Evolutionary conservation across 2,888 invertebrate species (phyloP).

Genomic region (Boloria selene): DNA sequence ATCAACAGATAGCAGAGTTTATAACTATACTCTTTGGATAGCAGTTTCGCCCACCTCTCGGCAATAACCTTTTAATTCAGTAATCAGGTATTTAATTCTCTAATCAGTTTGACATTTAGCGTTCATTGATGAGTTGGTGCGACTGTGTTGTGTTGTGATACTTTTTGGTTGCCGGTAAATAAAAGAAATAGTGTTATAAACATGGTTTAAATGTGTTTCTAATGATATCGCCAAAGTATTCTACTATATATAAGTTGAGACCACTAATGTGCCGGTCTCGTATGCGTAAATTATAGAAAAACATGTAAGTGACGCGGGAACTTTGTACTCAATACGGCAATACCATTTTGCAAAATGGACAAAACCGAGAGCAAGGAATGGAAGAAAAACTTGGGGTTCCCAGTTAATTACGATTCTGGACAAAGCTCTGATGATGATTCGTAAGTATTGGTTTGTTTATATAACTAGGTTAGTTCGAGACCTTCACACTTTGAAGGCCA

Average conservation of each 20-base stretch:
- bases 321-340: conserved; percentile 22
- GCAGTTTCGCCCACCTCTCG: too few species aligned
- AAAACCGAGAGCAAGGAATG: conserved; percentile 68
- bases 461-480: conserved; percentile 24
- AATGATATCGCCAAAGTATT: conserved; percentile 1
- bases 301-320: conserved; percentile 40
- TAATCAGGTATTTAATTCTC: too few species aligned
- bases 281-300: conserved; percentile 27
- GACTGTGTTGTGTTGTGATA: conserved; percentile 15
- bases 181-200: conserved; percentile 21
- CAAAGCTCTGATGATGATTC: conserved; percentile 76
- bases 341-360: conserved; percentile 56
- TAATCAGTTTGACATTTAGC: conserved; percentile 32
- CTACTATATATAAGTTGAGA: not conserved
- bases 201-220: conserved; percentile 12
- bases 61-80: too few species aligned
- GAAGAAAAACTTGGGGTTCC: conserved; percentile 75
- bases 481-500: conserved; percentile 30
- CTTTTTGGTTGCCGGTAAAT: conserved; percentile 35
- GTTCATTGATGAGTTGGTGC: conserved; percentile 36
- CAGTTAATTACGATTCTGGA: conserved; percentile 76
- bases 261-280: conserved; percentile 17
- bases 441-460: conserved; percentile 55
- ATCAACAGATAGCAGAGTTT: too few species aligned
- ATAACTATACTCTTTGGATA: too few species aligned